phyloP scores from a whole-genome alignment of 2,797 vertebrate genomes.

The Fundulus diaphanus region DNA sequence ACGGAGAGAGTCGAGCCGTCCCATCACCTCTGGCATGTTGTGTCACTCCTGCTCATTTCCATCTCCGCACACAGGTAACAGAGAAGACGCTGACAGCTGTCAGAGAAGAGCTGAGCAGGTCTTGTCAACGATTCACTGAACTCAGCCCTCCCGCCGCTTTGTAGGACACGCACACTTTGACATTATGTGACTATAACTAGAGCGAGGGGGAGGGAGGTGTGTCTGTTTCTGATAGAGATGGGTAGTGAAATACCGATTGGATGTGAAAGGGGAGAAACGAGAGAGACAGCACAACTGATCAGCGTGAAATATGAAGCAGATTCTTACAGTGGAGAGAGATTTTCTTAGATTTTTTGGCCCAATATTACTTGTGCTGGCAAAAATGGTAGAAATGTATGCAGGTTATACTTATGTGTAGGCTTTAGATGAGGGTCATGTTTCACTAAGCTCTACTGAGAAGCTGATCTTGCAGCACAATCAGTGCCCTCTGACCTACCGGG shows the following conservation, averaged over 20 bases:
- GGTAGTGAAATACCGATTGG: constrained; percentile 47
- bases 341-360: background rate
- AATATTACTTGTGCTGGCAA: constrained; percentile 22
- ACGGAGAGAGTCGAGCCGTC: constrained; percentile 80
- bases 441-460: constrained; percentile 74
- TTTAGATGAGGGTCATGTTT: constrained; percentile 58
- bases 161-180: constrained; percentile 74
- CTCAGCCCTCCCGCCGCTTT: constrained; percentile 81
- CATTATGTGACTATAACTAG: constrained; percentile 59
- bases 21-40: constrained; percentile 93
- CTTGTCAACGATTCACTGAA: constrained; percentile 88
- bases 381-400: constrained; percentile 43
- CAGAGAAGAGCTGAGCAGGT: constrained; percentile 86
- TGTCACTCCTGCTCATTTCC: constrained; percentile 94
- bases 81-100: constrained; percentile 90
- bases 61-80: constrained; percentile 90
- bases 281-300: constrained; percentile 1
- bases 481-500: background rate
- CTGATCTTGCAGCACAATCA: background rate
- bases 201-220: constrained; percentile 54
- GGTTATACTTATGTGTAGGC: constrained; percentile 36
- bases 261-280: constrained; percentile 30
- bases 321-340: background rate
- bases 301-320: background rate
- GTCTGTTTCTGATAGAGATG: constrained; percentile 54